Evolutionary conservation across 2,888 invertebrate species (phyloP).

Genomic region (Nymphalis urticae): DNA sequence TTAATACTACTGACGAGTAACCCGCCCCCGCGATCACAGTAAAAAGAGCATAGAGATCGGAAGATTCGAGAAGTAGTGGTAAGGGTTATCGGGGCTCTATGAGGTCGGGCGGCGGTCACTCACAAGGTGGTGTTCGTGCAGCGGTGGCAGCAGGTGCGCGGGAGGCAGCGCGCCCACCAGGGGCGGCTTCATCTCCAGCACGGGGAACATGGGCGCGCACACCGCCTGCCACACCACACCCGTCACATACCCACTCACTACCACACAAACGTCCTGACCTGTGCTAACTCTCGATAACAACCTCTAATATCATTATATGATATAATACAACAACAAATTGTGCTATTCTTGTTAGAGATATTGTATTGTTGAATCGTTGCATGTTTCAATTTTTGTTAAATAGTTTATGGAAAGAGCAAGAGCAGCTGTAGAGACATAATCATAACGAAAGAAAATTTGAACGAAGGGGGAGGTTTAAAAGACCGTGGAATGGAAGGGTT

Average conservation of each 20-base stretch:
- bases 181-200: slow-evolving; percentile 80
- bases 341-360: no score
- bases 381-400: no score
- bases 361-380: no score
- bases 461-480: no score
- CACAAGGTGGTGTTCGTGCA: slow-evolving; percentile 85
- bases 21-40: background rate
- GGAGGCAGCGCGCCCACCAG: slow-evolving; percentile 78
- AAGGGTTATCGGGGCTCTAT: slow-evolving; percentile 44
- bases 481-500: no score
- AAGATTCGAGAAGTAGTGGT: background rate
- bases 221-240: slow-evolving; percentile 62
- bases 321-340: no score
- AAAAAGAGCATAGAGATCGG: slow-evolving; percentile 13
- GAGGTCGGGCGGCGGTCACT: slow-evolving; percentile 54
- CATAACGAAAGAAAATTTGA: no score
- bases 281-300: background rate
- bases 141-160: slow-evolving; percentile 82
- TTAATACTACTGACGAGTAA: no score
- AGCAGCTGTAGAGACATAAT: no score
- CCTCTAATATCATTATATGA: no score
- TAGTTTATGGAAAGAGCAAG: no score
- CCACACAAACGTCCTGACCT: background rate
- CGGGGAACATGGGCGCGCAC: slow-evolving; percentile 80
- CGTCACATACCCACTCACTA: slow-evolving; percentile 14